These are phyloP conservation scores for Helarctos malayanus DNA, from an alignment of 2,797 vertebrate genomes.

Conservation along the genomic window DNA sequence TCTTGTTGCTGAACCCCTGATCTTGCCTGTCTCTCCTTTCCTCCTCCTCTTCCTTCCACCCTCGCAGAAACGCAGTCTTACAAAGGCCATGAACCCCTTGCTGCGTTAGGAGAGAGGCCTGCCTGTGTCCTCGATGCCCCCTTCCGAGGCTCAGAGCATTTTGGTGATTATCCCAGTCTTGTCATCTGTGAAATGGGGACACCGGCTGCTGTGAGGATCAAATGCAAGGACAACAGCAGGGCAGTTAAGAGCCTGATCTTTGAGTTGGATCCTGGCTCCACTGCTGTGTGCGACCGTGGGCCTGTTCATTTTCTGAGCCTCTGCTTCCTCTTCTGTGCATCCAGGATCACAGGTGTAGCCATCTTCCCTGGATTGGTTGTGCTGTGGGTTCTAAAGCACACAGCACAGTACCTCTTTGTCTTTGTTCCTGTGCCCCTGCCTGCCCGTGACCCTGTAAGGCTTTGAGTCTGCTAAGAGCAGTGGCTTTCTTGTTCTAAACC, in stretches of 20 bases:
- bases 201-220: background rate
- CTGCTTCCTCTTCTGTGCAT: background rate
- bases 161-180: background rate
- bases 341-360: background rate
- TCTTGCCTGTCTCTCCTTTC: background rate
- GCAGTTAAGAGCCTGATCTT: background rate
- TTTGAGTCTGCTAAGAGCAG: background rate
- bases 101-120: background rate
- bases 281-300: fast-evolving
- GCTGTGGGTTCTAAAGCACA: background rate
- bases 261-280: background rate
- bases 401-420: background rate
- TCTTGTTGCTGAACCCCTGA: background rate
- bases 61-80: background rate
- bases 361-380: background rate
- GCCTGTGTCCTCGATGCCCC: background rate
- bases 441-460: background rate
- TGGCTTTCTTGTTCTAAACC: background rate
- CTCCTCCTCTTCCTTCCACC: background rate
- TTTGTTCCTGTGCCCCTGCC: background rate
- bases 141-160: background rate
- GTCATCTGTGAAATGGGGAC: background rate
- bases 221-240: background rate
- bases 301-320: background rate
- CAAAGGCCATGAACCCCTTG: background rate